These are phyloP conservation scores for Phodopus roborovskii DNA, from an alignment of 2,113 vertebrate species.

Conservation along the genomic window DNA sequence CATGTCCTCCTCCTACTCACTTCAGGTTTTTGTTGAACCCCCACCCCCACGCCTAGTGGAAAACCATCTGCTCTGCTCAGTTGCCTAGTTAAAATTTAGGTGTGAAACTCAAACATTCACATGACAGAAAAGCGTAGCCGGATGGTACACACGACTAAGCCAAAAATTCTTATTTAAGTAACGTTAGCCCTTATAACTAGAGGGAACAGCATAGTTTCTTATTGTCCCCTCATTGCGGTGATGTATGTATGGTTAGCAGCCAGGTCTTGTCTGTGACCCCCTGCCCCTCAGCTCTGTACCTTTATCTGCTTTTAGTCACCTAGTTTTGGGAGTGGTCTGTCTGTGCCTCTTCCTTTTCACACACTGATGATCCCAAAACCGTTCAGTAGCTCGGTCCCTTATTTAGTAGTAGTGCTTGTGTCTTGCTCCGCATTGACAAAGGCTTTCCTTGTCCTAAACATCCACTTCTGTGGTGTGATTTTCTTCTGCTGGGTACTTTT, in stretches of 20 bases:
- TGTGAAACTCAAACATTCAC: constrained; percentile 44
- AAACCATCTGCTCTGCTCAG: constrained; percentile 15
- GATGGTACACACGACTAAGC: constrained; percentile 12
- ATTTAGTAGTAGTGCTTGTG: constrained; percentile 36
- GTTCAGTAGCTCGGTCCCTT: not conserved
- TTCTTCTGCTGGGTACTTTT: constrained; percentile 26
- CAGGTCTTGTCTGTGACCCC: not conserved
- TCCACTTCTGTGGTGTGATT: constrained; percentile 58
- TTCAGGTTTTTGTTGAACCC: not conserved
- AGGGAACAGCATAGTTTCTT: not conserved
- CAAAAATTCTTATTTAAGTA: not conserved
- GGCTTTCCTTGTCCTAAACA: constrained; percentile 19
- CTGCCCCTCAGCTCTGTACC: not conserved
- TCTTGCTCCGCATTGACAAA: not conserved
- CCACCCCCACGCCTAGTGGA: not conserved
- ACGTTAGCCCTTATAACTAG: not conserved
- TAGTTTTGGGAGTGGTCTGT: constrained; percentile 29
- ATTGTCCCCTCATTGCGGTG: not conserved
- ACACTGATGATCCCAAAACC: constrained; percentile 3
- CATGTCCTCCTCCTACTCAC: not conserved
- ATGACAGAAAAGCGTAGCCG: constrained; percentile 14
- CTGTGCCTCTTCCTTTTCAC: not conserved
- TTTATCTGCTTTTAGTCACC: constrained; percentile 39
- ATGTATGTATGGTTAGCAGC: not conserved
- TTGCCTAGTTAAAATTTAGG: not conserved